Evolutionary conservation across 1,140 invertebrate genomes (phyloP).

Genomic region (Polypedilum pembai): DNA sequence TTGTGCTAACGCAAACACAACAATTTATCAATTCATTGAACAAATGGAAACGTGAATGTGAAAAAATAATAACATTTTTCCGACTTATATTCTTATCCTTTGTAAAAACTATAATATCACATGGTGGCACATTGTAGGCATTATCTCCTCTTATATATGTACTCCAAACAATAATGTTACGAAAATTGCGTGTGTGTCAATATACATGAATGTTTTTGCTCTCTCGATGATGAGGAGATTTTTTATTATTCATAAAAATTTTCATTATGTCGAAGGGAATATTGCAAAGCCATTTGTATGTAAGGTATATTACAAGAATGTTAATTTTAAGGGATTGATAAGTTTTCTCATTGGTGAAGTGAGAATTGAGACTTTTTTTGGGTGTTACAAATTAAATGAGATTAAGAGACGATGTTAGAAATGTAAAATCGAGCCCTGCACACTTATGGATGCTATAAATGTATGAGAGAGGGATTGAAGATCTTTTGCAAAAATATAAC

Average conservation of each 20-base stretch:
- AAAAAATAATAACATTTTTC: neutral
- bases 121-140: too few species aligned
- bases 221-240: neutral
- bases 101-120: neutral
- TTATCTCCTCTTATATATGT: too few species aligned
- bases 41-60: neutral
- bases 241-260: constrained; percentile 26
- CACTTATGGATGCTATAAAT: too few species aligned
- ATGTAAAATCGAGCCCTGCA: too few species aligned
- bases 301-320: neutral
- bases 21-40: constrained; percentile 27
- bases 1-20: neutral
- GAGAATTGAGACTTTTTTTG: too few species aligned
- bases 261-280: constrained; percentile 19
- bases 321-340: too few species aligned
- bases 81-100: neutral
- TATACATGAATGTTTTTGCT: neutral
- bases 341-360: too few species aligned
- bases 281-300: neutral
- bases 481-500: constrained; percentile 9
- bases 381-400: too few species aligned
- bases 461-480: too few species aligned
- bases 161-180: neutral
- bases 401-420: too few species aligned
- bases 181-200: neutral